Conservation (phyloP, 2,113 vertebrate genomes). For the Upupa epops region DNA sequence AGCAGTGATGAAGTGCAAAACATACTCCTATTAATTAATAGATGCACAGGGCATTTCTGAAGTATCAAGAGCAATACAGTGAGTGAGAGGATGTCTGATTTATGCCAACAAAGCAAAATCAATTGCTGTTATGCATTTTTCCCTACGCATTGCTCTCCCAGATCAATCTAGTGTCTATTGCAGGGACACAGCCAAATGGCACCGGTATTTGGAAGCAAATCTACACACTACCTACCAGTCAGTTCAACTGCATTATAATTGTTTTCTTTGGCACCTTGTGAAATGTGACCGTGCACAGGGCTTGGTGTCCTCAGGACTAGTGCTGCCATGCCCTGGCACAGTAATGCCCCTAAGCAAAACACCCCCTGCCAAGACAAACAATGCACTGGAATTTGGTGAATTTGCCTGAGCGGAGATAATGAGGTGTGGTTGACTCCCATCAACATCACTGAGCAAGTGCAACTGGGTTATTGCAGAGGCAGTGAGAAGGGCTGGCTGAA, state of each 20-base stretch:
- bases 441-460: neutral
- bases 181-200: neutral
- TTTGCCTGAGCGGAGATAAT: slow-evolving; percentile 38
- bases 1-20: neutral
- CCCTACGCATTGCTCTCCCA: neutral
- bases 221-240: neutral
- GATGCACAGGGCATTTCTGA: neutral
- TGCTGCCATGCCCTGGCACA: neutral
- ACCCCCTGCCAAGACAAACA: slow-evolving; percentile 28
- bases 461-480: neutral
- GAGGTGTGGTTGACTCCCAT: slow-evolving; percentile 40
- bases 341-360: neutral
- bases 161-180: neutral
- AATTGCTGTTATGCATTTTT: neutral
- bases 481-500: slow-evolving; percentile 15
- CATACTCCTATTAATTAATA: neutral
- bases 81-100: neutral
- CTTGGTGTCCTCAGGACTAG: neutral
- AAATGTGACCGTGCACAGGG: neutral
- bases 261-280: slow-evolving; percentile 34
- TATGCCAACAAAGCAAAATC: neutral
- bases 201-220: neutral
- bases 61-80: neutral
- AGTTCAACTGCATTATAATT: slow-evolving; percentile 5
- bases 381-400: neutral